Evolutionary conservation across 2,888 invertebrate species (phyloP).

Genomic region (Diarsia dahlii): DNA sequence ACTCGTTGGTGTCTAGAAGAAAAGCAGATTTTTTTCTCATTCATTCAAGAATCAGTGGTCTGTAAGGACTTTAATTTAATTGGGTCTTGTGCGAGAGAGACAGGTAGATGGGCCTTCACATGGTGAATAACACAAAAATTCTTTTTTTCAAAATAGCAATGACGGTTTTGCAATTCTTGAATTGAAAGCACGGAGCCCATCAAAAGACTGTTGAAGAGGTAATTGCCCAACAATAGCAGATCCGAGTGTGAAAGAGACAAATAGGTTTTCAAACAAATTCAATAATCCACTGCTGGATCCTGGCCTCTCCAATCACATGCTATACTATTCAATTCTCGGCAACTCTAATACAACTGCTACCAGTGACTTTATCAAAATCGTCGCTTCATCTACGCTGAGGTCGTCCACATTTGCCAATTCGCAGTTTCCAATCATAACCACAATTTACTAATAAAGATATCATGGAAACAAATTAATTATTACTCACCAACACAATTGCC

Average conservation of each 20-base stretch:
- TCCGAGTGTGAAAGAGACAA: no score
- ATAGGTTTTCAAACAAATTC: neutral
- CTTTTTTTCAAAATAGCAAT: neutral
- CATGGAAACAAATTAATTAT: neutral
- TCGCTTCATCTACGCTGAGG: neutral
- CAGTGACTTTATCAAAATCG: neutral
- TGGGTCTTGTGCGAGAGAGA: no score
- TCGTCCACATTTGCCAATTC: neutral
- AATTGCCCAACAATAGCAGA: neutral
- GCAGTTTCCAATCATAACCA: neutral
- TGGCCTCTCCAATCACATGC: neutral
- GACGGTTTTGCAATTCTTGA: no score
- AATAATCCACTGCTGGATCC: neutral
- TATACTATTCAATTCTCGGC: neutral
- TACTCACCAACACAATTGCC: slow-evolving; percentile 91
- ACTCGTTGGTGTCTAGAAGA: slow-evolving; percentile 94
- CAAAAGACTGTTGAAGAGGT: neutral
- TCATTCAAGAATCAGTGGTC: no score
- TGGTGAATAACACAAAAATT: neutral
- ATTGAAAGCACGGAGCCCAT: no score
- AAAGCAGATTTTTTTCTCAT: neutral
- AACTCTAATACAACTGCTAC: neutral
- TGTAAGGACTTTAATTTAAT: neutral
- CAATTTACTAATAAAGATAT: neutral
- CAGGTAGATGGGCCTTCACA: no score